phyloP scores from a whole-genome alignment of 2,888 invertebrate species.

The Protodeltote pygarga region DNA sequence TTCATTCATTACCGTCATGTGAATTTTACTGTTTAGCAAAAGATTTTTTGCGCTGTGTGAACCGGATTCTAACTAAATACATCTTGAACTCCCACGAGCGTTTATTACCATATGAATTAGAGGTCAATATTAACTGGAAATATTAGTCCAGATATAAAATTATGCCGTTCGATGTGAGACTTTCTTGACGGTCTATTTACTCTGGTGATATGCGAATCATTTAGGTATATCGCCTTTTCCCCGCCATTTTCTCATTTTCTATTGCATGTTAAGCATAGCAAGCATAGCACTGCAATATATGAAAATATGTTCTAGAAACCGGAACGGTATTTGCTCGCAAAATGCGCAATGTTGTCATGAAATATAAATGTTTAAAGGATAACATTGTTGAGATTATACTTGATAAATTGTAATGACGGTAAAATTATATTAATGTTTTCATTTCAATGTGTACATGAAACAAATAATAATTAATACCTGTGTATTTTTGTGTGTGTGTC shows the following conservation, averaged over 20 bases:
- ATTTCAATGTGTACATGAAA: too few relatives aligned
- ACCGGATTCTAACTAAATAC: constrained; percentile 21
- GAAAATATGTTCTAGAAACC: constrained; percentile 53
- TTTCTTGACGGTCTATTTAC: constrained; percentile 45
- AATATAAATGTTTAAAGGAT: constrained; percentile 30
- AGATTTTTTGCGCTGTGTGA: constrained; percentile 38
- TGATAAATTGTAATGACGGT: constrained; percentile 11
- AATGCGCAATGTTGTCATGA: constrained; percentile 30
- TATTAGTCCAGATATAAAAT: constrained; percentile 27
- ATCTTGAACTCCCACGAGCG: constrained; percentile 28
- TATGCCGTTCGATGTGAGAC: constrained; percentile 23
- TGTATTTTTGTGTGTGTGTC: too few relatives aligned
- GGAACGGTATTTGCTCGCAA: constrained; percentile 40
- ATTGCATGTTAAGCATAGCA: constrained; percentile 39
- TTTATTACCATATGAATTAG: constrained; percentile 15
- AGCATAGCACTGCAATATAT: constrained; percentile 43
- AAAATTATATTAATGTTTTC: constrained; percentile 19
- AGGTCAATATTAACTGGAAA: constrained; percentile 33
- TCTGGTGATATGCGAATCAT: constrained; percentile 33
- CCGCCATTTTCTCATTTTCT: constrained; percentile 12
- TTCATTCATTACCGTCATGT: constrained; percentile 30
- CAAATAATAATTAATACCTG: too few relatives aligned
- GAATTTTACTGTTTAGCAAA: constrained; percentile 39
- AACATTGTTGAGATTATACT: constrained; percentile 35
- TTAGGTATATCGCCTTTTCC: constrained; percentile 23